Conservation (phyloP, 2,113 vertebrate genomes). For the Chrysochloris asiatica region DNA sequence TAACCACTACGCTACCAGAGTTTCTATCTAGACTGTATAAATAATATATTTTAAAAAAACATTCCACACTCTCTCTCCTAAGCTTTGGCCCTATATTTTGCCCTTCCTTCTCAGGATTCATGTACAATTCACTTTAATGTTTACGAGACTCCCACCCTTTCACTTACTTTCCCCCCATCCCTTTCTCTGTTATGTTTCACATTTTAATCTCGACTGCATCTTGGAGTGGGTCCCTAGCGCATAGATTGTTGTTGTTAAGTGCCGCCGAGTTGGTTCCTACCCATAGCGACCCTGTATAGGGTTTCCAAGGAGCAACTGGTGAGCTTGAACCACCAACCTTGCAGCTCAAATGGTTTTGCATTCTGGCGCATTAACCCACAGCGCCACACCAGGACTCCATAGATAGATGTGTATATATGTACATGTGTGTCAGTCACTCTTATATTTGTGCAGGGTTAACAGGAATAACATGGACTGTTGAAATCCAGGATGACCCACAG, state of each 20-base stretch:
- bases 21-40: too few relatives aligned
- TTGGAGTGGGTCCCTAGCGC: not conserved
- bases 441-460: not conserved
- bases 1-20: too few relatives aligned
- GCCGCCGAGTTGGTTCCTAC: too few relatives aligned
- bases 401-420: too few relatives aligned
- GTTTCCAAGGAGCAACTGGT: too few relatives aligned
- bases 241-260: not conserved
- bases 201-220: not conserved
- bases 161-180: not conserved
- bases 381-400: too few relatives aligned
- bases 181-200: not conserved
- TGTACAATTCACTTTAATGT: not conserved
- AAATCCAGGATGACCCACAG: slow-evolving; percentile 6
- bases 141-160: not conserved
- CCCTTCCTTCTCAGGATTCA: not conserved
- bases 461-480: not conserved
- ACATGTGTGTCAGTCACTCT: not conserved
- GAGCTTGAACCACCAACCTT: too few relatives aligned
- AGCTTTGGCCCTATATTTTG: not conserved
- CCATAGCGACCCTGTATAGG: too few relatives aligned
- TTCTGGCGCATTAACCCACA: too few relatives aligned
- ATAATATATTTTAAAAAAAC: not conserved
- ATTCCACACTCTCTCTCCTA: not conserved
- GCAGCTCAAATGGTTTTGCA: too few relatives aligned